Percentiles rank a stretch among this genome's conserved stretches.
Conservation (phyloP, 1,140 invertebrate species). For the Dufourea novaeangliae region DNA sequence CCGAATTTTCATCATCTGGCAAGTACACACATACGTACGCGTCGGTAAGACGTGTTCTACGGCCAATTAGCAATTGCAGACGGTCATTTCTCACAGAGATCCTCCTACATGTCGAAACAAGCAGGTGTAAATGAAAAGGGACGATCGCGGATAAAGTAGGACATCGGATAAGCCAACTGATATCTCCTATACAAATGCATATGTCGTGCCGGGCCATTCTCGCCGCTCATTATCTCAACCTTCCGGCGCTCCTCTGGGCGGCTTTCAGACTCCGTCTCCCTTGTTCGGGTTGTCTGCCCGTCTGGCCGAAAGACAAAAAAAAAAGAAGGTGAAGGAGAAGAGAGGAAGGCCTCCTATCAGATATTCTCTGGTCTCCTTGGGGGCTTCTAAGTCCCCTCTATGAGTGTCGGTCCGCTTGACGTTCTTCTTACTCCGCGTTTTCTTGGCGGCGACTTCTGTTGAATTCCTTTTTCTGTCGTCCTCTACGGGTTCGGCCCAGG, state of each 20-base stretch:
- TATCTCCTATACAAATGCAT: slow-evolving; percentile 47
- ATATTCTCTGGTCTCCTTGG: slow-evolving; percentile 28
- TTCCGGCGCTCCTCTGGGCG: slow-evolving; percentile 30
- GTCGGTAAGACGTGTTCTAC: neutral
- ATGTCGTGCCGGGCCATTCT: slow-evolving; percentile 44
- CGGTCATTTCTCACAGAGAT: neutral
- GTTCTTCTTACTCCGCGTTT: slow-evolving; percentile 35
- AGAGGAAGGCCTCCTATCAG: slow-evolving; percentile 49
- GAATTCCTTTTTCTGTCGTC: slow-evolving; percentile 49
- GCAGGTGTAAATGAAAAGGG: slow-evolving; percentile 37
- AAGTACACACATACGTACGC: no score
- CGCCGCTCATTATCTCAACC: slow-evolving; percentile 62
- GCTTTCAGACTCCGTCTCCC: slow-evolving; percentile 58
- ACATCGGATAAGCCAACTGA: slow-evolving; percentile 23
- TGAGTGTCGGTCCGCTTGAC: slow-evolving; percentile 45
- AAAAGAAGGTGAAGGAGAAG: neutral
- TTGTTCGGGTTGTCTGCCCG: slow-evolving; percentile 56
- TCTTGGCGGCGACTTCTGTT: slow-evolving; percentile 46
- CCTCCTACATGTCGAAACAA: neutral
- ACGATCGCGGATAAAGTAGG: slow-evolving; percentile 10
- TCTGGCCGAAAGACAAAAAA: slow-evolving; percentile 52
- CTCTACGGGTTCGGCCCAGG: slow-evolving; percentile 5
- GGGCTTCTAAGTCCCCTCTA: slow-evolving; percentile 52
- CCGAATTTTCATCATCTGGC: no score
- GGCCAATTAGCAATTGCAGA: neutral